Base-by-base conservation (phyloP, 2,888 invertebrate species). In the Andrena bucephala region DNA sequence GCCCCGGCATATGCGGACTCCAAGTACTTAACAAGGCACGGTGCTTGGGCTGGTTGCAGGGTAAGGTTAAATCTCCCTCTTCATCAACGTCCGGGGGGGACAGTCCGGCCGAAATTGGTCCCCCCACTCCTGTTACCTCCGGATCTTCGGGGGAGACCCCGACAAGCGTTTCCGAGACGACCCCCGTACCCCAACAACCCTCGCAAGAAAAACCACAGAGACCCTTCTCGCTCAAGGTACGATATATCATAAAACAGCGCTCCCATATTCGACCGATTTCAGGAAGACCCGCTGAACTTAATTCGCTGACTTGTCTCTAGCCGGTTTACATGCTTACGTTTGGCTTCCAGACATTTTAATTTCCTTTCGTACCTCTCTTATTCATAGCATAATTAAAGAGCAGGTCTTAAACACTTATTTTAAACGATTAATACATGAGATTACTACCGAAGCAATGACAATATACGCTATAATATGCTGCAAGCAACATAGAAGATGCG, bases 201-300 rank as follows among this genome's bases (percentile, higher is more conserved):
- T 85, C 91, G 81, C 93, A 92, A 92, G 93, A 94, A 86, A 95
- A 95, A 94, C 95, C 95, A 86, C 95, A 95, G 93, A 94, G 95
- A 93, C 95, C 95, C 91, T 95, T 95, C 94, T 95, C 95, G 88
- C 94, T 95, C 90, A 95, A 95, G 95, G 95, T 95, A 95, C 92
- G 90, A 85, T 84, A 86, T 82, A 86, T 83, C 66, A 81, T 31
- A 72, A 36, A 67, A 81, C 71, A 77, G 68, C 57, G 81, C 76
- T 84, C 75, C 42, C 70, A 72, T 84, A 78, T 80, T 65, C 66
- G 60, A 62, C 77, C 71, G 71, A 72, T 73, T 75, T 27, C 33
- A 42, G 10, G 48, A 48, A 36, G 60, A 60, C 66, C 63, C 36
- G 77, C 69, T 77, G 67, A 85, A 42, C 24, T 57, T 27, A 27